Base-by-base conservation (phyloP, 1,140 invertebrate species). In the Leptinotarsa texana region DNA sequence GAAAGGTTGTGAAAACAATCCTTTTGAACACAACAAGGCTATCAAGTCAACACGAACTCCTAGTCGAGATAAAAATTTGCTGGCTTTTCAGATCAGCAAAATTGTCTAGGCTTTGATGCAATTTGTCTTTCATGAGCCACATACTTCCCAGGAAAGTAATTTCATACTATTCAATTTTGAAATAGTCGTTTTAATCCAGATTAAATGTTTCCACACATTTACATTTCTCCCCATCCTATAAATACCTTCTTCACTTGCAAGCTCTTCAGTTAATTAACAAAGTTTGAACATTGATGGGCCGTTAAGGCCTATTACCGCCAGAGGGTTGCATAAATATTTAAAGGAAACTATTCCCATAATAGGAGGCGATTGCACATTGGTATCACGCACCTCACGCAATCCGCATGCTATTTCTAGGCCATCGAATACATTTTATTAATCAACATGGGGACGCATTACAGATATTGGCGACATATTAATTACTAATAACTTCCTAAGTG, bases 361-460 rank as follows among this genome's bases (percentile, higher is more conserved):
- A 73, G 71, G 21, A 73, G 71, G 71, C 71, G 71, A 72, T 76
- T 76, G 75, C 75, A 76, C 75, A 69, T 73, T 62, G 27, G 24
- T 49, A 51, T 24, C 75, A 76, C 75, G 75, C 75, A 76, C 74
- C 72, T 68, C 75, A 76, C 75, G 75, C 75, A 76, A 76, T 69
- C 72, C 51, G 22, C 27, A 66, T 72, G 49, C 66, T 72, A 75
- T 75, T 75, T 75, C 69, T 72, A 69, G 70, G 72, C 67, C 22
- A 65, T 51, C 22, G 61, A 63, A 18, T 18, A 63, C 33, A 42
- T 42, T 42, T 11, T 42, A 42, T 42, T 42, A 42, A 42, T 42
- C 33, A 42, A 42, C 33, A 11, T 42, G 33, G 33, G 11, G 33
- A 42, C 33, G 33, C 33, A 42, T 42, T 42, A 42, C 8, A 42